Conservation (phyloP, 2,888 invertebrate species). For the Noctuana brunneofusca region DNA sequence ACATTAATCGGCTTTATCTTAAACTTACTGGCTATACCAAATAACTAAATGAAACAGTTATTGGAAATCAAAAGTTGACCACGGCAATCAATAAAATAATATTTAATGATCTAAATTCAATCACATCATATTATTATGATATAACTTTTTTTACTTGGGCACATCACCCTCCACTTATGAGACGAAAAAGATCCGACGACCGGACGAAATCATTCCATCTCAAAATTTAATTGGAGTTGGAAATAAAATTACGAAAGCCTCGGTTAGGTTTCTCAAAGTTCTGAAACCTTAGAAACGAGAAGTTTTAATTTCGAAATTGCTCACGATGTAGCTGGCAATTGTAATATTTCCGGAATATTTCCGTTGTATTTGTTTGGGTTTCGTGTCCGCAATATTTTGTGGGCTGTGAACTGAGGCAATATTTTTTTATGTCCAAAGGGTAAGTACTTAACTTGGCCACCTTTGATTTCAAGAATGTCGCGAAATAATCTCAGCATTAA, state of each 20-base stretch:
- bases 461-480: neutral
- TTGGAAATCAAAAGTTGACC: neutral
- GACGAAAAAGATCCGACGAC: slow-evolving; percentile 20
- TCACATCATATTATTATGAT: neutral
- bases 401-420: neutral
- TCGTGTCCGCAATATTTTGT: neutral
- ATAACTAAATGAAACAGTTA: neutral
- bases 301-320: slow-evolving; percentile 58
- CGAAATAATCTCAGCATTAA: neutral
- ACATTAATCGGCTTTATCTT: slow-evolving; percentile 48
- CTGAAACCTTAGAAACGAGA: slow-evolving; percentile 63
- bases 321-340: slow-evolving; percentile 50
- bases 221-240: slow-evolving; percentile 46
- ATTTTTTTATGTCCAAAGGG: neutral
- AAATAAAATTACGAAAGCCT: slow-evolving; percentile 56
- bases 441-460: neutral
- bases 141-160: slow-evolving; percentile 8
- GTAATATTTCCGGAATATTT: slow-evolving; percentile 43
- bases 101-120: neutral
- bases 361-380: slow-evolving; percentile 30
- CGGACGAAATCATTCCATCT: slow-evolving; percentile 35
- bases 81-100: neutral
- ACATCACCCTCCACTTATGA: slow-evolving; percentile 6
- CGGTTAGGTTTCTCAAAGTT: slow-evolving; percentile 63
- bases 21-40: slow-evolving; percentile 28